Evolutionary conservation across 2,888 invertebrate species (phyloP).

Genomic region (Orthosia incerta): DNA sequence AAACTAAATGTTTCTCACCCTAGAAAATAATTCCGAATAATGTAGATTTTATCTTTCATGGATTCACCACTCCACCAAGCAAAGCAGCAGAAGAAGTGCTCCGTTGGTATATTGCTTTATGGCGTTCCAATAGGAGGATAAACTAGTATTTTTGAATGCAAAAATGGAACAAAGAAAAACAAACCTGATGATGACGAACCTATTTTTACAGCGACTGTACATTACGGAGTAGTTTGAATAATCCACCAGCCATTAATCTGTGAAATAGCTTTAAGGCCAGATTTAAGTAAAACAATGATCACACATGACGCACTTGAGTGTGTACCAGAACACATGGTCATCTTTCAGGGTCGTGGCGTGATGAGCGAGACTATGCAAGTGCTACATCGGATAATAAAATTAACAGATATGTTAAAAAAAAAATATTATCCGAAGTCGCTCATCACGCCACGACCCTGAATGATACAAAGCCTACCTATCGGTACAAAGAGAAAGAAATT

Average conservation of each 20-base stretch:
- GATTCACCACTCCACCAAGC: too few species aligned
- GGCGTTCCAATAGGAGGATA: too few species aligned
- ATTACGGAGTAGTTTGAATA: slow-evolving; percentile 28
- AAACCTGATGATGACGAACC: background rate
- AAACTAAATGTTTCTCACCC: too few species aligned
- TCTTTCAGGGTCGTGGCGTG: slow-evolving; percentile 38
- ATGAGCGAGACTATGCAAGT: slow-evolving; percentile 24
- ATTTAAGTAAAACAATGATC: slow-evolving; percentile 55
- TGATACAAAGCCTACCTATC: too few species aligned
- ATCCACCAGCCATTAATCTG: slow-evolving; percentile 43
- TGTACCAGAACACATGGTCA: slow-evolving; percentile 39
- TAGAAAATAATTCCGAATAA: too few species aligned
- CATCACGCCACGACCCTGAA: too few species aligned
- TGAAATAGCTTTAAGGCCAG: slow-evolving; percentile 45
- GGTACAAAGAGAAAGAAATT: background rate
- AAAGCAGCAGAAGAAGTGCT: too few species aligned
- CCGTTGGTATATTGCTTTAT: too few species aligned
- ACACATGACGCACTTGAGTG: slow-evolving; percentile 44
- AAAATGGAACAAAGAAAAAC: background rate
- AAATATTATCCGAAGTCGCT: too few species aligned
- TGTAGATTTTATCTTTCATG: too few species aligned
- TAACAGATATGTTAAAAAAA: too few species aligned
- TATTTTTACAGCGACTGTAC: background rate
- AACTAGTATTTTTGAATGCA: too few species aligned
- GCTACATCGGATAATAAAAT: slow-evolving; percentile 4